A percentile compares a stretch with the other conserved stretches of the same genome.
These are phyloP conservation scores for Dreissena polymorpha DNA, from an alignment of 1,140 invertebrate species.

Conservation along the genomic window DNA sequence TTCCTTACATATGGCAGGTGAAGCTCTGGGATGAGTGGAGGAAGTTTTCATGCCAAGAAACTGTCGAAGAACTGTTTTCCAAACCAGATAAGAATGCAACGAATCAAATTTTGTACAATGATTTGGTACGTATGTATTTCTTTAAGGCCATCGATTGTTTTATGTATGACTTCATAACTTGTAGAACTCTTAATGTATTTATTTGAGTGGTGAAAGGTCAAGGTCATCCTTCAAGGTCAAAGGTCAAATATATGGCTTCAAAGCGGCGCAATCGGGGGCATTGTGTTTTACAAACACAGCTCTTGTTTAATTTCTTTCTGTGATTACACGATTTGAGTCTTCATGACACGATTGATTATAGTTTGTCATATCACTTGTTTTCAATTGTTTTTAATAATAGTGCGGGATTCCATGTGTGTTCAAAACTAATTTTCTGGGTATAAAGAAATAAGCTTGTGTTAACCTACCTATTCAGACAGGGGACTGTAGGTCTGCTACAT, in stretches of 20 bases:
- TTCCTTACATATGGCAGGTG: not conserved
- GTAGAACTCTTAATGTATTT: not conserved
- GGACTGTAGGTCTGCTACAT: not conserved
- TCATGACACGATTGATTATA: too few relatives aligned
- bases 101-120: not conserved
- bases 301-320: not conserved
- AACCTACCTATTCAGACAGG: not conserved
- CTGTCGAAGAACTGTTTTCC: not conserved
- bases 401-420: too few relatives aligned
- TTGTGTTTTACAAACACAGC: not conserved
- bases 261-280: too few relatives aligned
- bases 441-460: not conserved
- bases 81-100: not conserved
- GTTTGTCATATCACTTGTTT: too few relatives aligned
- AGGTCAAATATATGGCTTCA: not conserved
- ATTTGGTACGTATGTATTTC: not conserved
- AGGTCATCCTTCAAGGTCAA: too few relatives aligned
- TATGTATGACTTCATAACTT: not conserved
- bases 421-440: not conserved
- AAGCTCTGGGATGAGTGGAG: not conserved
- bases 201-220: not conserved
- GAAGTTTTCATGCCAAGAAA: not conserved
- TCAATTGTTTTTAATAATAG: too few relatives aligned
- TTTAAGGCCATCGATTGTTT: not conserved
- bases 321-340: not conserved